These are phyloP conservation scores for Teleogryllus oceanicus DNA, from an alignment of 2,888 invertebrate species.

Conservation along the genomic window DNA sequence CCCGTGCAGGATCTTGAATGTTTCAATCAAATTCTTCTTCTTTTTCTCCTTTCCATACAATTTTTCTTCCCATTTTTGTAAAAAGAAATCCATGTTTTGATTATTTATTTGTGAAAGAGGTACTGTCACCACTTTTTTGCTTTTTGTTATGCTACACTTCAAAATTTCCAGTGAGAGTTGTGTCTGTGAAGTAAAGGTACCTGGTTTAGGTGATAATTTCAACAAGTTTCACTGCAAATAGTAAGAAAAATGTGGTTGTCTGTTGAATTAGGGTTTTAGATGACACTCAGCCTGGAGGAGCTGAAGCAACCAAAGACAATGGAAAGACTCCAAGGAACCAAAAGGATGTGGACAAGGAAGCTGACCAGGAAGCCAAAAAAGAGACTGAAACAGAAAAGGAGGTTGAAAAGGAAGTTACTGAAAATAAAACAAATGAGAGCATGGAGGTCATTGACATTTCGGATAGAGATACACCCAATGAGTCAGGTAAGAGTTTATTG, in stretches of 20 bases:
- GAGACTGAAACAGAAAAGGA: slow-evolving; percentile 37
- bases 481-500: neutral
- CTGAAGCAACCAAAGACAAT: slow-evolving; percentile 33
- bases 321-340: slow-evolving; percentile 35
- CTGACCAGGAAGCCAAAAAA: slow-evolving; percentile 30
- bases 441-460: slow-evolving; percentile 26
- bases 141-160: too few relatives aligned
- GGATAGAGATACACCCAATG: neutral
- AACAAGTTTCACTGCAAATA: too few relatives aligned
- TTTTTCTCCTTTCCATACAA: too few relatives aligned
- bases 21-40: too few relatives aligned
- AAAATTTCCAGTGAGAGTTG: too few relatives aligned
- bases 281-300: slow-evolving; percentile 43
- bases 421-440: slow-evolving; percentile 25
- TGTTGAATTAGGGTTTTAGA: slow-evolving; percentile 44
- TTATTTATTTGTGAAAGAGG: too few relatives aligned
- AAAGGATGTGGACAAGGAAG: slow-evolving; percentile 41
- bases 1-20: too few relatives aligned
- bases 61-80: too few relatives aligned
- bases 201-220: too few relatives aligned
- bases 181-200: too few relatives aligned
- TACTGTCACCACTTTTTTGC: too few relatives aligned
- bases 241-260: neutral
- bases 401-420: slow-evolving; percentile 40
- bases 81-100: too few relatives aligned